A percentile compares a stretch with the other conserved stretches of the same genome.
Conservation (phyloP, 2,888 invertebrate genomes). For the Helleia helle region DNA sequence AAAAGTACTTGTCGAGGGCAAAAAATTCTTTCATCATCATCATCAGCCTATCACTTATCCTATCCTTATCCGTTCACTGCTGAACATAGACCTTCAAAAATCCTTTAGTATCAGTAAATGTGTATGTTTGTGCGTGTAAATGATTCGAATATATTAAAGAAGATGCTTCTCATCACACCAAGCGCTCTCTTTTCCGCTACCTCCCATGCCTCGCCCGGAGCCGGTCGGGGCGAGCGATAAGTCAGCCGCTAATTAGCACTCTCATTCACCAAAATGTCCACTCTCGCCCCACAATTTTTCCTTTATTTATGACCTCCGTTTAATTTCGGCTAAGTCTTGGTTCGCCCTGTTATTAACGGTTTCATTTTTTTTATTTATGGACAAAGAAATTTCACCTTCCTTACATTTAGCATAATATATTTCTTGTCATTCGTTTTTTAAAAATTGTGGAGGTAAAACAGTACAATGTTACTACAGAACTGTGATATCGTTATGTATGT, state of each 20-base stretch:
- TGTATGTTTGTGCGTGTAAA: no score
- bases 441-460: not conserved
- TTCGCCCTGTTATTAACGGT: constrained; percentile 20
- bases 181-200: no score
- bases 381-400: constrained; percentile 5
- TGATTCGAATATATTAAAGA: no score
- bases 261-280: constrained; percentile 59
- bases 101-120: no score
- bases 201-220: constrained; percentile 16
- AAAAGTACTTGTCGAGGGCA: no score
- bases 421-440: not conserved
- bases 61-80: no score
- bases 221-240: constrained; percentile 37
- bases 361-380: constrained; percentile 3
- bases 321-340: constrained; percentile 40
- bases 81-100: no score
- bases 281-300: constrained; percentile 40
- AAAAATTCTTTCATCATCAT: no score
- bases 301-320: constrained; percentile 43
- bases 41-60: no score
- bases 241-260: constrained; percentile 65
- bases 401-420: not conserved
- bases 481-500: no score
- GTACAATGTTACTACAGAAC: not conserved
- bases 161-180: no score